Conservation (phyloP, 2,797 vertebrate genomes). For the Varecia variegata region DNA sequence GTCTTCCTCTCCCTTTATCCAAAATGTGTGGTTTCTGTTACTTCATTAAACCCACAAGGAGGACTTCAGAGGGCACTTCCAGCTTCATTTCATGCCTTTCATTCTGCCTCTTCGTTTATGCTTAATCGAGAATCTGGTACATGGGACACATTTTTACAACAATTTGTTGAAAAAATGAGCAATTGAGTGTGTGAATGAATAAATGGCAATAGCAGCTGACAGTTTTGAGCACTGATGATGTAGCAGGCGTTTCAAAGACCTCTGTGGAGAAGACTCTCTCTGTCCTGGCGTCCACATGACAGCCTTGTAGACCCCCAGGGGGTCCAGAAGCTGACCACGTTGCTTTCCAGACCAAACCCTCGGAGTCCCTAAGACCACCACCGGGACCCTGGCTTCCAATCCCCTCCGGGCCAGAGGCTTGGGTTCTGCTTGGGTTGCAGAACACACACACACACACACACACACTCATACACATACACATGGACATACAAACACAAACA, state of each 20-base stretch:
- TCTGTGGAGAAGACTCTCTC: not conserved
- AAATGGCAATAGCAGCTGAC: too few species aligned
- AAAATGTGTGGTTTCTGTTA: not conserved
- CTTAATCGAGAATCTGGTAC: not conserved
- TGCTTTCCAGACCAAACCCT: not conserved
- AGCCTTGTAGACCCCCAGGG: not conserved
- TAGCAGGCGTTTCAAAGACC: too few species aligned
- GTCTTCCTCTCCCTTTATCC: not conserved
- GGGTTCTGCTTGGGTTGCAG: not conserved
- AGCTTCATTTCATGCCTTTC: not conserved
- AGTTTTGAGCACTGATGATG: rapidly evolving
- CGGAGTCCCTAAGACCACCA: slow-evolving; percentile 57
- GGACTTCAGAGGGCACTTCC: slow-evolving; percentile 14
- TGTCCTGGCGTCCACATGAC: not conserved
- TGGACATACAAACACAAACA: too few species aligned
- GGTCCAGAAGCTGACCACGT: not conserved
- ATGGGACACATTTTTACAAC: not conserved
- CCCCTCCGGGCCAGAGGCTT: not conserved
- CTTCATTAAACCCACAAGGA: not conserved
- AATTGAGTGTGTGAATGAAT: rapidly evolving
- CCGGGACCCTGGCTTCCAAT: not conserved
- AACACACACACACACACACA: not conserved
- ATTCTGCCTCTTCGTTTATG: not conserved
- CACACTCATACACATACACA: too few species aligned
- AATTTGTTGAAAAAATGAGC: not conserved